A percentile compares a stretch with the other conserved stretches of the same genome.
Conservation (phyloP, 1,140 invertebrate species). For the Trigoniulus corallinus region DNA sequence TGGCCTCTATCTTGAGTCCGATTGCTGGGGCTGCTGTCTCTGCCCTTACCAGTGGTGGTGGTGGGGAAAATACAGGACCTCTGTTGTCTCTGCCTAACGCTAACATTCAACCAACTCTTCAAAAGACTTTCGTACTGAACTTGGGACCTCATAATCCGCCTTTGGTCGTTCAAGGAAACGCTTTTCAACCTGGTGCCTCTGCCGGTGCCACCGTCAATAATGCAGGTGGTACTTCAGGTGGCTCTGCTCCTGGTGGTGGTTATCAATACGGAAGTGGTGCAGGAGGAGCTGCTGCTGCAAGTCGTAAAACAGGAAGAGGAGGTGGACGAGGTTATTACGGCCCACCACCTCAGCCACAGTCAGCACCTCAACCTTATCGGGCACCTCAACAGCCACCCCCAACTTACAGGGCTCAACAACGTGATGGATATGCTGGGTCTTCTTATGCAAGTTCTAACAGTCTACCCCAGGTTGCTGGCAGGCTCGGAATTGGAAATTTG, state of each 20-base stretch:
- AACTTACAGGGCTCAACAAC: not conserved
- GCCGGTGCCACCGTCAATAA: not conserved
- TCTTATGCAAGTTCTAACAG: not conserved
- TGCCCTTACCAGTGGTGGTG: not conserved
- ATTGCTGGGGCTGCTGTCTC: not conserved
- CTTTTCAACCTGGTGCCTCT: not conserved
- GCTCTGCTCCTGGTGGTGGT: not conserved
- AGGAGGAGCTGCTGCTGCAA: no score
- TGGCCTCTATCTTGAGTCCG: not conserved
- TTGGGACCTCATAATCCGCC: not conserved
- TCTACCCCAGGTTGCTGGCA: not conserved
- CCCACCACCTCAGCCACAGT: not conserved
- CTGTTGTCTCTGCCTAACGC: not conserved
- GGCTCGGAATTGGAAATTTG: not conserved
- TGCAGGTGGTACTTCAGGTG: not conserved
- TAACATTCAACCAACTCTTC: not conserved
- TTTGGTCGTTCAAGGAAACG: not conserved
- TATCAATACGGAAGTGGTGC: no score
- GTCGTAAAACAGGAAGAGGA: no score
- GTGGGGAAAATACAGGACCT: not conserved
- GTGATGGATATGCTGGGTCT: not conserved
- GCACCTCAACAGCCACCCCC: no score
- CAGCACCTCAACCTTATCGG: no score
- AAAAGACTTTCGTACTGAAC: not conserved
- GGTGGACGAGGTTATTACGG: no score